Evolutionary conservation across 1,140 invertebrate species (phyloP), one percentile per base, ranked within the genome.

Genomic region (Zaprionus lachaisei): DNA sequence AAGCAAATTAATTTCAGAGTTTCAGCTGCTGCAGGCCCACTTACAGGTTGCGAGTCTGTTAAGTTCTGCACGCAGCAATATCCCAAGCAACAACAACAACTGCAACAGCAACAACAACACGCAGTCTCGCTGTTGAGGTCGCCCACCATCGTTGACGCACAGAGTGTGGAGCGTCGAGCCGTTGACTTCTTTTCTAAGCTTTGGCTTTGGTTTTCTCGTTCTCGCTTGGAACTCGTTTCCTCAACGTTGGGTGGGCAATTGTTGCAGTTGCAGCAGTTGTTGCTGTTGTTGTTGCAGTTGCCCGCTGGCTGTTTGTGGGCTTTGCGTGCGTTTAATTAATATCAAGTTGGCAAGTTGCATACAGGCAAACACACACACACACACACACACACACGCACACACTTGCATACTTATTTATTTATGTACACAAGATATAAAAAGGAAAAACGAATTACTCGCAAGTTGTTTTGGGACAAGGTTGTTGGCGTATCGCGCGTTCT

Each of bases 401-500:
- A 24, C 44, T 38, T 20, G 31, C 28, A 67, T 26, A 66, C 11
- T 61, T 47, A 44, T 62, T n/a, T 56, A 79, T 58, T 26, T 60
- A 64, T 67, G 57, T 56, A 58, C 26, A 58, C 38, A 70, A 60
- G 67, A 64, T 76, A 76, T 76, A 72, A 76, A 76, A 76, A 76
- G 68, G 73, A 76, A 76, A 76, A 76, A 72, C 73, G 60, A 72
- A 87, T 78, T 73, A 77, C 72, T 77, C 44, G 67, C 80, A 82
- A 89, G 83, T 91, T 83, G 83, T 91, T 91, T 79, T 91, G 83
- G 89, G 71, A 91, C 87, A 91, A 91, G 87, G 87, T 84, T 91
- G 81, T 84, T 89, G 70, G 56, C 82, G 78, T 55, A 67, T 67
- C 64, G 64, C 49, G 64, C 80, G 55, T 85, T 85, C 73, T 72